Base-by-base conservation (phyloP, 2,113 vertebrate genomes). In the Phrynosoma blainvillii region DNA sequence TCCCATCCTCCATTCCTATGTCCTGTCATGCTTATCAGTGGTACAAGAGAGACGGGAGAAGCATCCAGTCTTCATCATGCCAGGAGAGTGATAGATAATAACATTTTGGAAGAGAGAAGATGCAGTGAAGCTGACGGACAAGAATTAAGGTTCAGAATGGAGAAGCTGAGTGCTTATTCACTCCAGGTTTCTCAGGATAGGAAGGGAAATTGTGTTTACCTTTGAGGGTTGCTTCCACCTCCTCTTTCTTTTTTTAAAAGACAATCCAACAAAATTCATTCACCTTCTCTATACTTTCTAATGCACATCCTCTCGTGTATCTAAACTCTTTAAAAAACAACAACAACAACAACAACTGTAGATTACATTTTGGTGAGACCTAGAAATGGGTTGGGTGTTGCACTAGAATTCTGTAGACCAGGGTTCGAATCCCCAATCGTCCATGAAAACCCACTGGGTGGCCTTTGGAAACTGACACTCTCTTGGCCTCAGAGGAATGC, bases 1-100 rank as follows among this genome's bases (percentile, higher is more conserved):
- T 82, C 93, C 93, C 95, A 92, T 96, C 96, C 94, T 91, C 78
- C 76, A 65, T 91, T 90, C 91, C 92, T 89, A 86, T 90, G 86
- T 95, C 74, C 93, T 95, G 93, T 95, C 93, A 94, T 42, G 89
- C 94, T 96, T 96, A 96, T 96, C 95, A 93, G 89, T 87, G 89
- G 90, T 87, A 90, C 83, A 84, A 86, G 91, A 18, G 89, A 94
- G 92, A 93, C 9, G 75, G 83, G 94, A 92, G 92, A 94, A 95
- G 93, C 90, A 87, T 92, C 90, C 86, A 10, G 92, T 68, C 88
- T 88, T 89, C 89, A 84, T 96, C 91, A 89, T 86, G 91, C 92
- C 90, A 75, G 82, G 66, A 91, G 91, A 93, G 87, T 92, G 95
- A 95, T 93, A 93, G 96, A 95, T 96, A 94, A 94, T 96, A 94